These are phyloP conservation scores for Anarrhichthys ocellatus DNA, from an alignment of 2,113 vertebrate species.

Conservation along the genomic window DNA sequence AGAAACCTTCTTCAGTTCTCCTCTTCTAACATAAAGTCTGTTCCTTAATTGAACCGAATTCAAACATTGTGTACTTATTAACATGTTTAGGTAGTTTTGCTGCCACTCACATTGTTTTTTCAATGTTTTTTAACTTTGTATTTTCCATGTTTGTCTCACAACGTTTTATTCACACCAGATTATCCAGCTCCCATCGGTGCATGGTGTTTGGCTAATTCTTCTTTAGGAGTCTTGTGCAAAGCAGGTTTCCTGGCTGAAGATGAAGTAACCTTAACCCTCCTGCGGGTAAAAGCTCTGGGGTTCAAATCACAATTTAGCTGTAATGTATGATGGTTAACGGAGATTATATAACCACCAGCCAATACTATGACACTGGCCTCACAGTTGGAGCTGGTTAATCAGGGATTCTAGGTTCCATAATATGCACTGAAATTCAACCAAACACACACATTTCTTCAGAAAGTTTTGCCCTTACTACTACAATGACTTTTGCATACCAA, in stretches of 20 bases:
- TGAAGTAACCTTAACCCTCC: not conserved
- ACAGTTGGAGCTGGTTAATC: not conserved
- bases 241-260: not conserved
- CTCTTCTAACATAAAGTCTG: not conserved
- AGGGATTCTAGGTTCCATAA: not conserved
- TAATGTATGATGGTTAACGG: not conserved
- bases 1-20: not conserved
- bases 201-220: constrained; percentile 6
- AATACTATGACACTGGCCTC: not conserved
- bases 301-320: constrained; percentile 11
- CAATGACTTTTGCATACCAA: not conserved
- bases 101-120: not conserved
- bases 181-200: constrained; percentile 16
- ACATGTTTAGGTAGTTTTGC: not conserved
- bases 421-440: not conserved
- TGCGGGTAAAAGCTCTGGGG: not conserved
- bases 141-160: not conserved
- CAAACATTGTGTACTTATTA: not conserved
- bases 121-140: not conserved
- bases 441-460: not conserved
- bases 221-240: constrained; percentile 10
- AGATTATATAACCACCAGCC: not conserved
- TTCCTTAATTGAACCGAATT: not conserved
- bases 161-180: constrained; percentile 13
- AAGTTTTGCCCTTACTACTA: not conserved